phyloP scores from a whole-genome alignment of 2,888 invertebrate genomes.

The Eutolmus rufibarbis region DNA sequence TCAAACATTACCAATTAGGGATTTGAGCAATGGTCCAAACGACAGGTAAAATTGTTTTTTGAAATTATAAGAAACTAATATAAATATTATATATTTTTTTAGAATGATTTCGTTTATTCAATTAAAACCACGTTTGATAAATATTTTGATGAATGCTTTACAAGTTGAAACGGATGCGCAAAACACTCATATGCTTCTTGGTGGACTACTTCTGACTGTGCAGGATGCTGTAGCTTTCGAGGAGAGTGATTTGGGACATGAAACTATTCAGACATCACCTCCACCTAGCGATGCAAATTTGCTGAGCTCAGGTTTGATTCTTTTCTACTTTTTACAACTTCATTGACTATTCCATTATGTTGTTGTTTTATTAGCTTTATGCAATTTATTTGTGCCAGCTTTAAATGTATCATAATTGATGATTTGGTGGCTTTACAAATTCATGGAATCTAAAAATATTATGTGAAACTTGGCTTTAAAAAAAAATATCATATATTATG shows the following conservation, averaged over 20 bases:
- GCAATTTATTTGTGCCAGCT: conserved; percentile 42
- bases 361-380: conserved; percentile 44
- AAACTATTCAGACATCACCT: conserved; percentile 65
- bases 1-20: conserved; percentile 76
- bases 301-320: conserved; percentile 71
- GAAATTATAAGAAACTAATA: neutral
- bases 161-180: conserved; percentile 84
- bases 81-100: conserved; percentile 43
- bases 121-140: conserved; percentile 77
- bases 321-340: neutral
- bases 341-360: neutral
- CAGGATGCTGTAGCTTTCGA: conserved; percentile 82
- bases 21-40: conserved; percentile 69
- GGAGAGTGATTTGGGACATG: conserved; percentile 70
- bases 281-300: conserved; percentile 65
- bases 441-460: neutral
- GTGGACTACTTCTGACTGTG: conserved; percentile 78
- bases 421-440: neutral
- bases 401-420: neutral
- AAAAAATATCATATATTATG: too few species aligned
- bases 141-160: conserved; percentile 82
- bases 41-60: conserved; percentile 58
- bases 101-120: conserved; percentile 70
- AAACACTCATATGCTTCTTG: conserved; percentile 87
- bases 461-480: neutral